phyloP scores from a whole-genome alignment of 2,888 invertebrate genomes.

The Andrena marginata region DNA sequence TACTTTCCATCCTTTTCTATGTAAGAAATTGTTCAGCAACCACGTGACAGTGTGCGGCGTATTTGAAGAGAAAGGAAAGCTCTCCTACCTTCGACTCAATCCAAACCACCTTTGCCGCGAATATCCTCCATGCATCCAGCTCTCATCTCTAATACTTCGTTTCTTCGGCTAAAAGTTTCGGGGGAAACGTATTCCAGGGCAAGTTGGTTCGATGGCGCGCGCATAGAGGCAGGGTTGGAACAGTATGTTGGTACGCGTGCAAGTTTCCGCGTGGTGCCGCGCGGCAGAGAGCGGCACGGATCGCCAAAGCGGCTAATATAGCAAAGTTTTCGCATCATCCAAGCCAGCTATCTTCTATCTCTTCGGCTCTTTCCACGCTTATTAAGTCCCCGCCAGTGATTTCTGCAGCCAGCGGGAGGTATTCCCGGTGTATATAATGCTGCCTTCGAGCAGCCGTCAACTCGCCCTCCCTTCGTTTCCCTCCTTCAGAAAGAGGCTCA shows the following conservation, averaged over 20 bases:
- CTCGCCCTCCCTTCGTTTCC: constrained; percentile 58
- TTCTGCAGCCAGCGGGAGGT: constrained; percentile 78
- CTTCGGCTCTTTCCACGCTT: constrained; percentile 81
- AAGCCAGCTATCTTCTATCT: constrained; percentile 81
- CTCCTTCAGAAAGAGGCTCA: constrained; percentile 50
- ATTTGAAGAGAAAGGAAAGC: background rate
- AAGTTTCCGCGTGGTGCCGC: constrained; percentile 75
- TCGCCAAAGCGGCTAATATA: constrained; percentile 84
- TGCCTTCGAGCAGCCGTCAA: constrained; percentile 74
- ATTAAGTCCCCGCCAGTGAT: constrained; percentile 83
- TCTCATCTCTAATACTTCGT: constrained; percentile 34
- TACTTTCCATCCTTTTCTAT: too few species aligned
- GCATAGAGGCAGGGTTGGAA: constrained; percentile 40
- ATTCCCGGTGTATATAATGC: constrained; percentile 71
- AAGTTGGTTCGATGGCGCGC: constrained; percentile 63
- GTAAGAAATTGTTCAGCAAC: background rate
- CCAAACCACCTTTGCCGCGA: constrained; percentile 31
- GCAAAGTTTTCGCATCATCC: constrained; percentile 85
- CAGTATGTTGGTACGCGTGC: constrained; percentile 56
- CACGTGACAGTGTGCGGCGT: background rate
- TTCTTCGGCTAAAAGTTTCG: constrained; percentile 27
- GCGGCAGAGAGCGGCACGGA: constrained; percentile 79
- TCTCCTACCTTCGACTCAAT: constrained; percentile 19
- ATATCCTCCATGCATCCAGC: constrained; percentile 11
- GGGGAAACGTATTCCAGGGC: constrained; percentile 49